Conservation (phyloP, 1,140 invertebrate genomes). For the Atta cephalotes region DNA sequence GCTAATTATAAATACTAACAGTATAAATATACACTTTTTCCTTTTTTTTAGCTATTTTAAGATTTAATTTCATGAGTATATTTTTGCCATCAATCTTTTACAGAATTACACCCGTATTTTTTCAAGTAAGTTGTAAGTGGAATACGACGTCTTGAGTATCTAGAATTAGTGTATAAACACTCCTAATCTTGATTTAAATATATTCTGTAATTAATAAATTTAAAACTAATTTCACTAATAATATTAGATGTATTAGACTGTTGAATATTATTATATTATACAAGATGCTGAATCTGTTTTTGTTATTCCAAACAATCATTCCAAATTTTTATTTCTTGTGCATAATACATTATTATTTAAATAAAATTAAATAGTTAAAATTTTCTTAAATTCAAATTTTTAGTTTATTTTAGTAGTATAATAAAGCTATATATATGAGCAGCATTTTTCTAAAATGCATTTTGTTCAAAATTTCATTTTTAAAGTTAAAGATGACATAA, state of each 20-base stretch:
- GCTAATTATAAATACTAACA: neutral
- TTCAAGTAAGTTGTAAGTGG: slow-evolving; percentile 63
- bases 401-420: neutral
- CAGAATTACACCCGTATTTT: neutral
- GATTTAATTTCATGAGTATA: neutral
- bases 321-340: too few species aligned
- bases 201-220: too few species aligned
- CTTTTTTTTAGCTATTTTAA: neutral
- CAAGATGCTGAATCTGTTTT: too few species aligned
- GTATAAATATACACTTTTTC: neutral
- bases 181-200: slow-evolving; percentile 1
- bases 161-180: slow-evolving; percentile 31
- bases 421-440: neutral
- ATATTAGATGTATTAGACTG: too few species aligned
- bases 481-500: too few species aligned
- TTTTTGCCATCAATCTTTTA: neutral
- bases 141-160: slow-evolving; percentile 67
- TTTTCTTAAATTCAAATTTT: neutral
- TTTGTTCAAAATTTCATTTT: too few species aligned
- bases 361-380: neutral
- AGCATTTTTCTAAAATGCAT: too few species aligned
- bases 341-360: too few species aligned
- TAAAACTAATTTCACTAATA: too few species aligned
- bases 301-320: too few species aligned
- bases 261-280: too few species aligned